Evolutionary conservation across 2,113 vertebrate species (phyloP).

Genomic region (Echinops telfairi): DNA sequence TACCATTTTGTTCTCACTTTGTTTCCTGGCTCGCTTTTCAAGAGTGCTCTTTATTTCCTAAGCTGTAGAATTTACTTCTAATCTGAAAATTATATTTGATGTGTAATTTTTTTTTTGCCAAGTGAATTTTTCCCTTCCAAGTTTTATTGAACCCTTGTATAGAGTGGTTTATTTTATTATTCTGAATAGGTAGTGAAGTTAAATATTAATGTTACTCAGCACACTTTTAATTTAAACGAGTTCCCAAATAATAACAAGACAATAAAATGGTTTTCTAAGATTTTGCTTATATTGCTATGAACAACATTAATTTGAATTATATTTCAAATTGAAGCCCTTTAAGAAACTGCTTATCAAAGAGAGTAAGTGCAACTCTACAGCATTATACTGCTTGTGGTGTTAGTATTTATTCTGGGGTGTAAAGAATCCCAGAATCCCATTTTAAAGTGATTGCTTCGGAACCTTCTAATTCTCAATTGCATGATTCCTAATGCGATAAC

Average conservation of each 20-base stretch:
- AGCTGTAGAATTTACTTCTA: not conserved
- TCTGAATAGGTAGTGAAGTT: constrained; percentile 29
- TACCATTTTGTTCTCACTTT: not conserved
- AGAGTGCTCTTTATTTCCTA: constrained; percentile 21
- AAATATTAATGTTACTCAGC: not conserved
- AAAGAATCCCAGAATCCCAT: not conserved
- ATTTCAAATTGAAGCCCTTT: not conserved
- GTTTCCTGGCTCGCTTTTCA: not conserved
- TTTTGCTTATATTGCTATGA: constrained; percentile 27
- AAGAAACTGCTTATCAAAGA: not conserved
- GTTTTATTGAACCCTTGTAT: not conserved
- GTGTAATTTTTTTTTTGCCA: not conserved
- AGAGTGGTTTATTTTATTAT: constrained; percentile 16
- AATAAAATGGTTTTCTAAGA: not conserved
- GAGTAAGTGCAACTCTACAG: not conserved
- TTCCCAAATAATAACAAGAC: not conserved
- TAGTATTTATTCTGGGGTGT: not conserved
- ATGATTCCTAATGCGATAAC: not conserved
- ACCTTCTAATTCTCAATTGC: constrained; percentile 5
- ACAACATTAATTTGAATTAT: not conserved
- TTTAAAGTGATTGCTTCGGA: not conserved
- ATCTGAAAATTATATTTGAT: not conserved
- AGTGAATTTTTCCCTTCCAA: constrained; percentile 25
- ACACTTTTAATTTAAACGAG: not conserved
- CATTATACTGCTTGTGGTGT: not conserved